Percentiles rank a stretch among this genome's conserved stretches.
Conservation (phyloP, 2,797 vertebrate genomes). For the Halcyon smyrnensis region DNA sequence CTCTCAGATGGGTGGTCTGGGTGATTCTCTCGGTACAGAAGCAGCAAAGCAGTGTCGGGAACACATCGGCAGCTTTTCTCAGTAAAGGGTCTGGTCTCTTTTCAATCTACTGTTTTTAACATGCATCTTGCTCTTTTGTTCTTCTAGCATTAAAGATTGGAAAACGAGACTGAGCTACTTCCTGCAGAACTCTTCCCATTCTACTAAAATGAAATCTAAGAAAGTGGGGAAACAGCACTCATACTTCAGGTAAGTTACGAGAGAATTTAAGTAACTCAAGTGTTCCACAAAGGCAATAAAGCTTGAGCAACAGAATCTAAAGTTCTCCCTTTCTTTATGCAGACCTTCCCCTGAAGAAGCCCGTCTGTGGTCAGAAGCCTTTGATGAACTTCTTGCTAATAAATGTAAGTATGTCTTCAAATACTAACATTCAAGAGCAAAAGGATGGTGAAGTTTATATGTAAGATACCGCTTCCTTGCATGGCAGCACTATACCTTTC, state of each 20-base stretch:
- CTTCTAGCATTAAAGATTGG: conserved; percentile 80
- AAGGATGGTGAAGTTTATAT: neutral
- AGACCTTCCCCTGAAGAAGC: conserved; percentile 92
- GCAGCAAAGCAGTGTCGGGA: fast-evolving
- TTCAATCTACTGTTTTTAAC: neutral
- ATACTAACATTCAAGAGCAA: neutral
- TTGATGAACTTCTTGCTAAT: conserved; percentile 91
- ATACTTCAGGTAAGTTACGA: conserved; percentile 70
- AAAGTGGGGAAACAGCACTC: conserved; percentile 74
- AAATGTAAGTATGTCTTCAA: conserved; percentile 88
- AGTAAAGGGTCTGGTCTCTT: too few relatives aligned
- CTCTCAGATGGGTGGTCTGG: fast-evolving
- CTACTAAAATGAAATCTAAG: conserved; percentile 68
- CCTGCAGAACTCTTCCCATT: conserved; percentile 78
- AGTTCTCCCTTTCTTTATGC: neutral
- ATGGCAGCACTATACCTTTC: neutral
- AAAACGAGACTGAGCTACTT: conserved; percentile 80
- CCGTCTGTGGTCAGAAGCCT: conserved; percentile 88
- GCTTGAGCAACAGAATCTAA: neutral
- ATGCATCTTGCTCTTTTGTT: neutral
- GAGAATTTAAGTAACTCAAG: neutral
- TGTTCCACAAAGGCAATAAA: neutral
- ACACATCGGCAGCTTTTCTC: too few relatives aligned
- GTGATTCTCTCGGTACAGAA: neutral
- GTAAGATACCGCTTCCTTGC: neutral